Percentiles rank a stretch among this genome's conserved stretches.
These are phyloP conservation scores for Caenorhabditis latens DNA, from an alignment of 1,140 invertebrate species.

Conservation along the genomic window DNA sequence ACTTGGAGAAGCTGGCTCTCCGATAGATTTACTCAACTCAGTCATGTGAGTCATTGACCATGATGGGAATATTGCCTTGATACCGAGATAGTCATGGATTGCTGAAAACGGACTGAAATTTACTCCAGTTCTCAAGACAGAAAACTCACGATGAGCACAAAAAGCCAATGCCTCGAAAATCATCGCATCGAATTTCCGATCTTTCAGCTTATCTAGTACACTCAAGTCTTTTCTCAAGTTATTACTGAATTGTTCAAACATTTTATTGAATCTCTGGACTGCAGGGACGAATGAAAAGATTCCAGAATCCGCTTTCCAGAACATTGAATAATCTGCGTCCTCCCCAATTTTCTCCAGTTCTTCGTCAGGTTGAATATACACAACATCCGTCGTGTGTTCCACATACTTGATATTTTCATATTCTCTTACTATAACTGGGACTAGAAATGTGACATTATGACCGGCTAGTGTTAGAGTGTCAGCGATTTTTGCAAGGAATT, in stretches of 20 bases:
- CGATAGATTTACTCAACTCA: neutral
- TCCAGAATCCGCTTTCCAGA: neutral
- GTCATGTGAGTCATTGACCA: constrained; percentile 5
- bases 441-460: constrained; percentile 2
- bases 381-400: neutral
- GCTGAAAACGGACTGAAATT: neutral
- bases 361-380: constrained; percentile 22
- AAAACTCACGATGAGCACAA: neutral
- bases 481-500: constrained; percentile 12
- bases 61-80: neutral
- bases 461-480: neutral
- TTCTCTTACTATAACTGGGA: neutral
- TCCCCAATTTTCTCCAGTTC: neutral
- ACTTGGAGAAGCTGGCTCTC: constrained; percentile 45
- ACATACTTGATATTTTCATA: constrained; percentile 25
- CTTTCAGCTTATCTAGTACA: neutral
- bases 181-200: constrained; percentile 20
- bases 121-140: neutral
- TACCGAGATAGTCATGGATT: constrained; percentile 35
- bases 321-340: neutral
- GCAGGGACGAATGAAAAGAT: neutral
- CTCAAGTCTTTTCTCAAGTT: neutral
- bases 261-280: neutral
- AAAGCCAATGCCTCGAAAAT: neutral
- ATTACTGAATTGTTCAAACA: neutral